Conservation (phyloP, 2,797 vertebrate species). For the Hipposideros larvatus region DNA sequence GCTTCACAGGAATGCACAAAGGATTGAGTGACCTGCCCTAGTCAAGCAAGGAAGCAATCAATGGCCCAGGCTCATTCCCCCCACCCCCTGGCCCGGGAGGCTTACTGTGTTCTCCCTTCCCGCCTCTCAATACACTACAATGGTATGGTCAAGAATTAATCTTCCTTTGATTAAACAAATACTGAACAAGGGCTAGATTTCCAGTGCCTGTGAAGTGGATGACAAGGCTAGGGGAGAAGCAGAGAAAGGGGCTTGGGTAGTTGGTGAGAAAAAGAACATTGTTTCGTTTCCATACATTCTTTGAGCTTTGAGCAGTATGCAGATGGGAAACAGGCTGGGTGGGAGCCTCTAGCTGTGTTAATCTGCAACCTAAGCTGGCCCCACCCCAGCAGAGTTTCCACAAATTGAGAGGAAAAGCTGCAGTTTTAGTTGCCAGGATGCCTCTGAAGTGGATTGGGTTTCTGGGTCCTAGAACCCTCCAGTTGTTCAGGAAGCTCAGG, state of each 20-base stretch:
- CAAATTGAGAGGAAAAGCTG: neutral
- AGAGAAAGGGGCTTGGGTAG: neutral
- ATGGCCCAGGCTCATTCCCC: neutral
- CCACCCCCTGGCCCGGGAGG: neutral
- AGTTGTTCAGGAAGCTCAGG: neutral
- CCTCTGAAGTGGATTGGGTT: neutral
- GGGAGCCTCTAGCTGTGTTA: neutral
- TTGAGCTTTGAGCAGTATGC: neutral
- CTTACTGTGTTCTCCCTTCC: neutral
- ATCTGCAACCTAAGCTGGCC: neutral
- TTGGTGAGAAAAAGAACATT: neutral
- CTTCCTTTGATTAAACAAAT: slow-evolving; percentile 5
- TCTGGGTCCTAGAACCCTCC: slow-evolving; percentile 39
- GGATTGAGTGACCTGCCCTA: neutral
- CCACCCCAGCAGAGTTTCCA: neutral
- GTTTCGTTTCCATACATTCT: neutral
- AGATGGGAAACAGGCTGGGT: neutral
- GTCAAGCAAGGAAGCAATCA: neutral
- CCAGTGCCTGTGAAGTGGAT: slow-evolving; percentile 7
- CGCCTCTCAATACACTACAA: neutral
- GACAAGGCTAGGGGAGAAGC: neutral
- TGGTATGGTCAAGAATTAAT: slow-evolving; percentile 27
- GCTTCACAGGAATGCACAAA: neutral
- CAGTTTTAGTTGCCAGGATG: slow-evolving; percentile 19
- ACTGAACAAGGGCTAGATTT: neutral